Evolutionary conservation across 2,113 vertebrate species (phyloP).

Genomic region (Stegastes partitus): DNA sequence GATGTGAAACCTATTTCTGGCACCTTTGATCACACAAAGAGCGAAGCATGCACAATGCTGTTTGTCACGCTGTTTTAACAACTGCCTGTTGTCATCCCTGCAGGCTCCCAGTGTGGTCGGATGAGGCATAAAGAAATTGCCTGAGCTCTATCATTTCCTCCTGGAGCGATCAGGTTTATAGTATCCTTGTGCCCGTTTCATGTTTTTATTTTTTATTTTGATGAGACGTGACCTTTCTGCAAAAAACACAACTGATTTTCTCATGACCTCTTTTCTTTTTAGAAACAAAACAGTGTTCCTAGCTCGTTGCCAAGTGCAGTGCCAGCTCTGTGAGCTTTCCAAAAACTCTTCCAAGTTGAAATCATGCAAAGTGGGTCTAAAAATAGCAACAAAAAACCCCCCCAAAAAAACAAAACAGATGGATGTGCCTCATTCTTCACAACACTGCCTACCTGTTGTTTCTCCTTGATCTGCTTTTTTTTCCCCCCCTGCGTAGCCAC

Average conservation of each 20-base stretch:
- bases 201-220: background rate
- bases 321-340: slow-evolving; percentile 48
- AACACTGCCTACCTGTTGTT: slow-evolving; percentile 51
- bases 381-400: slow-evolving; percentile 32
- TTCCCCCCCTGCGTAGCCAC: slow-evolving; percentile 71
- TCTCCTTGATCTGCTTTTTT: slow-evolving; percentile 72
- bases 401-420: slow-evolving; percentile 40
- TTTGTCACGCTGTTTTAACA: slow-evolving; percentile 48
- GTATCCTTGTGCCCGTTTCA: slow-evolving; percentile 81
- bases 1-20: slow-evolving; percentile 21
- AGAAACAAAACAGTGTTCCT: slow-evolving; percentile 41
- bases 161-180: slow-evolving; percentile 85
- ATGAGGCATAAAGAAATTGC: slow-evolving; percentile 89
- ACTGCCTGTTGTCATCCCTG: slow-evolving; percentile 37
- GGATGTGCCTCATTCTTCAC: slow-evolving; percentile 7
- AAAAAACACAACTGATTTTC: slow-evolving; percentile 33
- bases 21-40: slow-evolving; percentile 37
- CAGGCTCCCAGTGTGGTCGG: slow-evolving; percentile 88
- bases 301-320: slow-evolving; percentile 23
- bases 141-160: slow-evolving; percentile 85
- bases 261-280: slow-evolving; percentile 54
- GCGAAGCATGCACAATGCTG: background rate
- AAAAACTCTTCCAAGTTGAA: slow-evolving; percentile 29
- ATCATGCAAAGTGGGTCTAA: slow-evolving; percentile 36
- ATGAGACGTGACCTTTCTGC: slow-evolving; percentile 10